phyloP scores from a whole-genome alignment of 2,797 vertebrate genomes.

The Eulemur coronatus region DNA sequence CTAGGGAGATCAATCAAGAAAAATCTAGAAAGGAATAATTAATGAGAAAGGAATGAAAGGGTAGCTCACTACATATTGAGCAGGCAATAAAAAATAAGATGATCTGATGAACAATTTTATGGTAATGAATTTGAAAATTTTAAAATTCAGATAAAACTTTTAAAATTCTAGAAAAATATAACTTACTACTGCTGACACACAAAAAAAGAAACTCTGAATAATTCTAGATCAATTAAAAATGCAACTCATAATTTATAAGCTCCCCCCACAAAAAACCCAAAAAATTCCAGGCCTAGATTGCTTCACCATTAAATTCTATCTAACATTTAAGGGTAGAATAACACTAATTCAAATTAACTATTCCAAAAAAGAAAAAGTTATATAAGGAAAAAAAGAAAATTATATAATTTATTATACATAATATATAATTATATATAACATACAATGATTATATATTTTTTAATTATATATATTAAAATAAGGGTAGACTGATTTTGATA shows the following conservation, averaged over 20 bases:
- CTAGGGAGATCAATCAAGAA: not conserved
- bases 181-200: not conserved
- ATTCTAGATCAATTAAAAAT: conserved; percentile 1
- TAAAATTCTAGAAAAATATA: not conserved
- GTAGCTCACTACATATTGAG: not conserved
- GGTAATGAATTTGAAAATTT: not conserved
- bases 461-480: too few relatives aligned
- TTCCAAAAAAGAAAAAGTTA: not conserved
- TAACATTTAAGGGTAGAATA: not conserved
- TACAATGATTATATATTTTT: too few relatives aligned
- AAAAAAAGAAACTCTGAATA: not conserved
- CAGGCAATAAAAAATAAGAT: not conserved
- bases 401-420: not conserved
- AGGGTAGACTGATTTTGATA: not conserved
- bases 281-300: not conserved
- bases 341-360: not conserved
- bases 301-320: not conserved
- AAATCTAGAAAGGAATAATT: not conserved
- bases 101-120: not conserved
- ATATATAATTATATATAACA: too few relatives aligned
- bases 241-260: not conserved
- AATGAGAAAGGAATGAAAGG: not conserved
- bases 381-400: not conserved
- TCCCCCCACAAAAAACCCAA: not conserved
- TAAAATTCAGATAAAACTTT: not conserved